Base-by-base conservation (phyloP, 1,140 invertebrate species). In the Euwallacea similis region DNA sequence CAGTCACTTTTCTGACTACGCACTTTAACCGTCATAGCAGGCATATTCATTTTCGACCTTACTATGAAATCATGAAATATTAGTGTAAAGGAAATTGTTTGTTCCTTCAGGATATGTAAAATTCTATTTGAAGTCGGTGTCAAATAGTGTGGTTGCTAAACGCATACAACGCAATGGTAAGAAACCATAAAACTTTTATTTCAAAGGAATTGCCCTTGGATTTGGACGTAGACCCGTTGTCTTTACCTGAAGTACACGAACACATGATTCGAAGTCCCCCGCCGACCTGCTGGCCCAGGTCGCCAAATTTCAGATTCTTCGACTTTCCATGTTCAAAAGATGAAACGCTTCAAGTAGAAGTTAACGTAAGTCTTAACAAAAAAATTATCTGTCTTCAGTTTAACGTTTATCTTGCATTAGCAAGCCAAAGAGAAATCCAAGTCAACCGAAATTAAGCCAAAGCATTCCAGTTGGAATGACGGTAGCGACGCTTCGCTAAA, bases 221-320 rank as follows among this genome's bases (percentile, higher is more conserved):
- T 74, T 82, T 87, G 16, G 87, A 87, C 73, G 83, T 87, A 73
- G 90, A 91, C 80, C 90, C 90, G 0, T 76, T 92, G 55, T 89
- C 89, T 15, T 81, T 93, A 53, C 90, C 90, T 59, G 91, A 92
- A 80, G 88, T 93, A 44, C 91, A 93, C 79, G 89, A 93, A 78
- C 91, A 93, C 79, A 88, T 93, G 83, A 92, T 94, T 42, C 82
- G 92, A 53, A 92, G 90, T 75, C 91, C 92, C 21, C 92, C 92
- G 7, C 91, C 91, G 0, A 89, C 88, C 4, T 88, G 87, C 63
- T 86, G 84, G 81, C 79, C 80, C 10, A 74, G 71, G 47, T 80
- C 79, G 7, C 77, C 79, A 21, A 81, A 79, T 70, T 78, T 78
- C 70, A 76, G 74, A 68, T 73, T 77, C 7, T 82, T 82, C 70